phyloP scores from a whole-genome alignment of 2,888 invertebrate species.

The Standfussiana lucernea region DNA sequence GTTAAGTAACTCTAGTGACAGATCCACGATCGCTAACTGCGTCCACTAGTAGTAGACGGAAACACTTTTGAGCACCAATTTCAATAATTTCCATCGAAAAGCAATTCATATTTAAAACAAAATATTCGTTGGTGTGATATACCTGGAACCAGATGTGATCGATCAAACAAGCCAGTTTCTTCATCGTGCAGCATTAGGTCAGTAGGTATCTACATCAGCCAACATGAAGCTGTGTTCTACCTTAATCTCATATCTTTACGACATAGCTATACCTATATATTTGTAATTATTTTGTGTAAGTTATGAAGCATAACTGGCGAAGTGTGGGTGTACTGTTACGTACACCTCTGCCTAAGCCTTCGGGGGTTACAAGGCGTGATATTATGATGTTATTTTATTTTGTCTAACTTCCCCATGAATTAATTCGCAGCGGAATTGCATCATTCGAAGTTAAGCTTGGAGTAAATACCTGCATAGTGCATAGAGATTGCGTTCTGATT shows the following conservation, averaged over 20 bases:
- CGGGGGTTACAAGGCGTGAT: no score
- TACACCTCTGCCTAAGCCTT: no score
- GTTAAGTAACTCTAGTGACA: constrained; percentile 17
- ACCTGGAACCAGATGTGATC: constrained; percentile 26
- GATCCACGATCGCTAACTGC: not conserved
- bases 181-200: not conserved
- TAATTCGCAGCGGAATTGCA: constrained; percentile 22
- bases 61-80: constrained; percentile 10
- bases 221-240: not conserved
- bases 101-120: constrained; percentile 21
- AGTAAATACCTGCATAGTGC: not conserved
- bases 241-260: not conserved
- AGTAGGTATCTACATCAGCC: not conserved
- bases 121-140: constrained; percentile 22
- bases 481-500: not conserved
- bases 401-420: constrained; percentile 16
- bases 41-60: constrained; percentile 9
- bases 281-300: not conserved
- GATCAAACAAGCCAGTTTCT: constrained; percentile 6
- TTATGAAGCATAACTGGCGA: no score
- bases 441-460: constrained; percentile 2
- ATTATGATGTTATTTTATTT: no score
- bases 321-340: no score
- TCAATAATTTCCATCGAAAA: constrained; percentile 11
- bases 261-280: not conserved